Evolutionary conservation across 2,113 vertebrate genomes (phyloP), one percentile per base, ranked within the genome.

Genomic region (Struthidea cinerea): DNA sequence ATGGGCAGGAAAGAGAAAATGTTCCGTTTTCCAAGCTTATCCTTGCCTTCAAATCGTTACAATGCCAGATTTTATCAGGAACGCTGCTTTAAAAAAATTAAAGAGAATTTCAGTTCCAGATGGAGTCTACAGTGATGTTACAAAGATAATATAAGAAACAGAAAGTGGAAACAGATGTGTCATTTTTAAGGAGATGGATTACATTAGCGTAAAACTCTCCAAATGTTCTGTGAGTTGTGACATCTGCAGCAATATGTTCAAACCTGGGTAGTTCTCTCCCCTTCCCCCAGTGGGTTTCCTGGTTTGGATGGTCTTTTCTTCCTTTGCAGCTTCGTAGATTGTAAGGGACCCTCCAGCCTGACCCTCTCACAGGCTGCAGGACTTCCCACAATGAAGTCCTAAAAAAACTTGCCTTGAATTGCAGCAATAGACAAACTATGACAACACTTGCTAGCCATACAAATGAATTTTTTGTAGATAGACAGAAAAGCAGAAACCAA

Each of bases 161-260:
- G 91, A 97, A 96, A 97, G 91, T 94, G 68, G 75, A 97, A 96
- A 87, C 96, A 96, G 85, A 96, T 96, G 95, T 74, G 90, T 83
- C 92, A 75, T 95, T 94, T 96, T 93, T 84, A 46, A 59, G 89
- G 82, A 80, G 90, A 88, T 92, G 95, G 94, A 94, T 93, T 91
- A 77, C 85, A 96, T 97, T 96, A 96, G 90, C 0, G 3, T 88
- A 93, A 96, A 95, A 75, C 55, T 88, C 94, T 92, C 75, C 91
- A 96, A 95, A 95, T 86, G 87, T 93, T 94, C 71, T 80, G 46
- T 30, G 71, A 93, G 52, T 41, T 96, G 78, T 93, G 92, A 95
- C 90, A 96, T 97, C 91, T 95, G 90, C 92, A 81, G 59, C 91
- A 83, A 16, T 88, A 80, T 81, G 90, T 93, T 88, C 84, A 90